Conservation (phyloP, 2,113 vertebrate genomes). For the Ictidomys tridecemlineatus region DNA sequence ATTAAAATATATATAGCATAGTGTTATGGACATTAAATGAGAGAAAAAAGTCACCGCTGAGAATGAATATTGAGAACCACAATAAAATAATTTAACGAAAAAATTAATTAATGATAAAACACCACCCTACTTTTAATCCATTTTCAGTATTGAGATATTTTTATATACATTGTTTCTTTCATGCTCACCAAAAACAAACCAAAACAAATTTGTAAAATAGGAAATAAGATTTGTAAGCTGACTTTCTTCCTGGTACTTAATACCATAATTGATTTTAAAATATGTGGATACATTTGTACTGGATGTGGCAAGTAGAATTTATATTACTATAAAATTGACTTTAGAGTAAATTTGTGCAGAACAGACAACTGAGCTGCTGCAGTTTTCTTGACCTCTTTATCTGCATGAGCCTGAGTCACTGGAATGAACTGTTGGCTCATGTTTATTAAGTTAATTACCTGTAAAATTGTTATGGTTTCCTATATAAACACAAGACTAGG, state of each 20-base stretch:
- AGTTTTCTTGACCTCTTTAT: background rate
- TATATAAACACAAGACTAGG: background rate
- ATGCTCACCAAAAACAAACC: conserved; percentile 14
- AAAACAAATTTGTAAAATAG: background rate
- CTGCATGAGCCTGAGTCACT: background rate
- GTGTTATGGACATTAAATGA: background rate
- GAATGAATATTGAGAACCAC: background rate
- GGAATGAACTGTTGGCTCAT: background rate
- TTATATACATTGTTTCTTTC: background rate
- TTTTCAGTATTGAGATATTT: background rate
- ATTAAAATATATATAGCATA: conserved; percentile 20
- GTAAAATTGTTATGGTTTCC: conserved; percentile 13
- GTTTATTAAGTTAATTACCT: background rate
- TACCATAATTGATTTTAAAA: conserved; percentile 45
- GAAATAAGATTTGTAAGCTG: background rate
- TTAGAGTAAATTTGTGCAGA: background rate
- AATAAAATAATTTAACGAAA: background rate
- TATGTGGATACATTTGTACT: background rate
- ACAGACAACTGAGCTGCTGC: background rate
- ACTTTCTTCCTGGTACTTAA: conserved; percentile 18
- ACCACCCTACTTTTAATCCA: background rate
- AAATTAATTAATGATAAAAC: conserved; percentile 25
- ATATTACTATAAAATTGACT: background rate
- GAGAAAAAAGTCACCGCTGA: background rate
- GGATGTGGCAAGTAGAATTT: background rate